Base-by-base conservation (phyloP, 2,888 invertebrate genomes). In the Ormyrus pomaceus region DNA sequence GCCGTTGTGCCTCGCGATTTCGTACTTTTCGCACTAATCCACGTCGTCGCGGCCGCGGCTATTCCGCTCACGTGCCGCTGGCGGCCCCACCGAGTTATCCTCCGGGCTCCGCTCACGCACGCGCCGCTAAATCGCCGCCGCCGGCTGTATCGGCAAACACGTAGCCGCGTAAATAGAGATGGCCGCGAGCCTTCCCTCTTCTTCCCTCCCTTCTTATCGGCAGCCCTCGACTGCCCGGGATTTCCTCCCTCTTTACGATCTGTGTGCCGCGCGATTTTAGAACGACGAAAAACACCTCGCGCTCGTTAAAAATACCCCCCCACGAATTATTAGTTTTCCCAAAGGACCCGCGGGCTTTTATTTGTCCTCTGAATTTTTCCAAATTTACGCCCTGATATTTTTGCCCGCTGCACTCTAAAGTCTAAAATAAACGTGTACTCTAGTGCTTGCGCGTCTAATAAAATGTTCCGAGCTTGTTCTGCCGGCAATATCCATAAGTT, bases 1-100 rank as follows among this genome's bases (percentile, higher is more conserved):
- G 69, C 64, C 73, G 62, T 69, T 72, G 66, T 68, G 10, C 53
- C 53, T 61, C 48, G 72, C 70, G 73, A 71, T 82, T 82, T 77
- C 19, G 55, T 68, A 74, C 76, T 80, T 80, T 76, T 65, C 58
- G 81, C 78, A 46, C 81, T 82, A 82, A 84, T 83, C 84, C 83
- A 59, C 76, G 80, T 81, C 79, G 82, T 77, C 83, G 80, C 80
- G 80, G 79, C 46, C 56, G 53, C 50, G 58, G 34, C 4, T 81
- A 85, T 85, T 83, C 84, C 75, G 80, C 82, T 84, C 85, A 85
- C 84, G 85, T 82, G 83, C 83, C 69, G 77, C 77, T 55, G 53
- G 53, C 75, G 79, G 79, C 82, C 82, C 81, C 82, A 81, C 82
- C 73, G 82, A 83, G 83, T 84, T 83, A 69, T 79, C 83, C 82